A percentile compares a stretch with the other conserved stretches of the same genome.
Evolutionary conservation across 2,113 vertebrate species (phyloP).

Genomic region (Myrmecophaga tridactyla): DNA sequence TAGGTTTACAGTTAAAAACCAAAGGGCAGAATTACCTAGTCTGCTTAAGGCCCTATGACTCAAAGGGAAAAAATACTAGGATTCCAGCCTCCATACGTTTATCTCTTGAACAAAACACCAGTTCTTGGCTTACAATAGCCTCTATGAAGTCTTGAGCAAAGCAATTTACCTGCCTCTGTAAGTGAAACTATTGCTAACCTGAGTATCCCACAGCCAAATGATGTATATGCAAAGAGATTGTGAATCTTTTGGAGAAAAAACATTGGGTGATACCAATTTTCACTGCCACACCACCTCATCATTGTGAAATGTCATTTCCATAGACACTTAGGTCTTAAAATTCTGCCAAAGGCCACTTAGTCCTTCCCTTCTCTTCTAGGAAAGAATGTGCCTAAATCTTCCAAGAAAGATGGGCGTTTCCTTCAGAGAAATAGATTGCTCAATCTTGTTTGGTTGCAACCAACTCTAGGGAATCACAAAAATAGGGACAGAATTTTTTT

Average conservation of each 20-base stretch:
- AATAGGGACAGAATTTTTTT: conserved; percentile 14
- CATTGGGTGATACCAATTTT: neutral
- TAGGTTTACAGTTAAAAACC: neutral
- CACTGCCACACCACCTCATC: neutral
- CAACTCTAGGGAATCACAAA: conserved; percentile 56
- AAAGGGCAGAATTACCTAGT: neutral
- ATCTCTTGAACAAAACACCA: neutral
- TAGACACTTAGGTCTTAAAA: conserved; percentile 38
- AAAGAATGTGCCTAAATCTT: conserved; percentile 73
- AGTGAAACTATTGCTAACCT: neutral
- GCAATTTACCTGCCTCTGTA: neutral
- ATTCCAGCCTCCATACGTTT: neutral
- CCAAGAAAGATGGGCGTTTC: conserved; percentile 73
- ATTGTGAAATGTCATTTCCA: conserved; percentile 44
- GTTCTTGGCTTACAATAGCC: neutral
- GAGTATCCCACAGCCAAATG: neutral
- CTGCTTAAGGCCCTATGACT: neutral
- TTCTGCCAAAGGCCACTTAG: conserved; percentile 41
- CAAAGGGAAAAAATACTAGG: neutral
- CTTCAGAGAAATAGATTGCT: conserved; percentile 70
- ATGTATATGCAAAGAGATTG: neutral
- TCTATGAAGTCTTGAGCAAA: neutral
- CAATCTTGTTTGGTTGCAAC: conserved; percentile 52
- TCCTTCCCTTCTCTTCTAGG: conserved; percentile 59
- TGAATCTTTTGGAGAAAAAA: neutral